phyloP scores from a whole-genome alignment of 2,113 vertebrate genomes.

The Heteronetta atricapilla region DNA sequence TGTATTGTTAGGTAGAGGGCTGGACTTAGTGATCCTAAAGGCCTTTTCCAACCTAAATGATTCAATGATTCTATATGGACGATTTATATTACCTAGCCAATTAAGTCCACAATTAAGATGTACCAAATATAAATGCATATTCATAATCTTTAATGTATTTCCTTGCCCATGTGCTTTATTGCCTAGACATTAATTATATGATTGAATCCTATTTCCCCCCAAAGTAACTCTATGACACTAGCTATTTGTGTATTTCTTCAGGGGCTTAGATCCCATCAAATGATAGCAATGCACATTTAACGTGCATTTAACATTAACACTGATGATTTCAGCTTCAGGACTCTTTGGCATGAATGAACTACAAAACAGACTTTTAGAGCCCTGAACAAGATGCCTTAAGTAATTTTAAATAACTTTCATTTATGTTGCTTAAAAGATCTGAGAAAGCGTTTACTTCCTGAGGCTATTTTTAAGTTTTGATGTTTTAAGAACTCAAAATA shows the following conservation, averaged over 20 bases:
- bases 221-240: not conserved
- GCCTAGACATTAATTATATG: not conserved
- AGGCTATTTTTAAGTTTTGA: not conserved
- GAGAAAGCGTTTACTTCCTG: constrained; percentile 9
- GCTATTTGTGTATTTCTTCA: not conserved
- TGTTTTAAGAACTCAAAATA: not conserved
- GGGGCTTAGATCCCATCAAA: not conserved
- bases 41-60: not conserved
- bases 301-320: not conserved
- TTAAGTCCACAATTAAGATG: not conserved
- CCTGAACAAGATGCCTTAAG: not conserved
- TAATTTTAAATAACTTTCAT: not conserved
- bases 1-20: not conserved
- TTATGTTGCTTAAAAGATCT: not conserved
- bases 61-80: not conserved
- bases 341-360: not conserved
- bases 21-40: not conserved
- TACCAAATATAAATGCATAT: not conserved
- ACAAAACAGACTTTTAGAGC: not conserved
- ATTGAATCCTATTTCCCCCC: not conserved
- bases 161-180: not conserved
- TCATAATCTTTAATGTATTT: not conserved
- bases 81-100: not conserved
- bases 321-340: not conserved
- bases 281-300: not conserved